Evolutionary conservation across 2,797 vertebrate genomes (phyloP).

Genomic region (Chelon auratus): DNA sequence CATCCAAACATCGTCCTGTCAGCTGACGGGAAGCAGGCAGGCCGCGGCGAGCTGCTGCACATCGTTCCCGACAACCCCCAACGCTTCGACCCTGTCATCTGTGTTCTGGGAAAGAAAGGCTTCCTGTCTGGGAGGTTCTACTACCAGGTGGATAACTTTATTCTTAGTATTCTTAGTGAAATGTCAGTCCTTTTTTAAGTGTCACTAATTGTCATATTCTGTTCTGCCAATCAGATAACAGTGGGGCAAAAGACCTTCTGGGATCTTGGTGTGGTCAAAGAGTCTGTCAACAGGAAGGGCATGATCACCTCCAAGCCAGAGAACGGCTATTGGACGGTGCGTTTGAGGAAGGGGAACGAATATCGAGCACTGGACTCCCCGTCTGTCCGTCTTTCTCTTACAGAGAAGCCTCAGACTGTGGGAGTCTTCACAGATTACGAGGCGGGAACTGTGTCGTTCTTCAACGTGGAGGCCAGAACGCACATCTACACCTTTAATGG

Average conservation of each 20-base stretch:
- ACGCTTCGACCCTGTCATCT: conserved; percentile 84
- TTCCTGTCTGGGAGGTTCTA: conserved; percentile 82
- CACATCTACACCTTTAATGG: conserved; percentile 79
- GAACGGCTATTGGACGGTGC: conserved; percentile 81
- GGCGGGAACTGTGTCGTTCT: conserved; percentile 76
- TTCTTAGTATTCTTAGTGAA: not conserved
- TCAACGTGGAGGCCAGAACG: conserved; percentile 56
- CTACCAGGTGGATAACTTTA: conserved; percentile 76
- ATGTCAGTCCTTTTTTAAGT: not conserved
- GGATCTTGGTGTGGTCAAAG: conserved; percentile 86
- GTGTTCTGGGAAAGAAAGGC: conserved; percentile 80
- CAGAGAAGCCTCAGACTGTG: conserved; percentile 61
- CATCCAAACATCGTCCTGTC: conserved; percentile 85
- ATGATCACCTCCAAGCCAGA: conserved; percentile 81
- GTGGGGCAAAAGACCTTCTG: conserved; percentile 83
- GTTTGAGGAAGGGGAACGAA: conserved; percentile 73
- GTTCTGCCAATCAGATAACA: conserved; percentile 70
- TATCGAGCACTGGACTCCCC: conserved; percentile 78
- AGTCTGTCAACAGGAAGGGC: conserved; percentile 82
- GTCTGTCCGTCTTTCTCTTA: conserved; percentile 61
- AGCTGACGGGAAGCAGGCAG: conserved; percentile 77
- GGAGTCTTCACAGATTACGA: conserved; percentile 79
- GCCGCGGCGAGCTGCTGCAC: conserved; percentile 71
- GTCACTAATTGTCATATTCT: not conserved
- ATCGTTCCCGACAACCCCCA: conserved; percentile 74